A percentile compares a stretch with the other conserved stretches of the same genome.
Conservation (phyloP, 2,888 invertebrate species). For the Diarsia dahlii region DNA sequence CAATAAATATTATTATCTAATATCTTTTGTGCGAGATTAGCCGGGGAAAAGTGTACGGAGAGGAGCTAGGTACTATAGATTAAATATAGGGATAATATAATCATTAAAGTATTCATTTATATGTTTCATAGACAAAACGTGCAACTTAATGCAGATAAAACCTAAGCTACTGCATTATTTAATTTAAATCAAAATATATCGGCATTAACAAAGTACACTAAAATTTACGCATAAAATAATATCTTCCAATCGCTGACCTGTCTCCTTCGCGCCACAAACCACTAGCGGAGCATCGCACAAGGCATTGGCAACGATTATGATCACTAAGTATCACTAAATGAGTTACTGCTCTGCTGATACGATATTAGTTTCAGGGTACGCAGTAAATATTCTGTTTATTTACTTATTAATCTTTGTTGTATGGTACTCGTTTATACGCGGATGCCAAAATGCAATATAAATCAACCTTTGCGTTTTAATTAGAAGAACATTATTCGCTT, state of each 20-base stretch:
- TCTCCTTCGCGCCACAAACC: background rate
- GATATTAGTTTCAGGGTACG: background rate
- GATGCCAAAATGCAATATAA: background rate
- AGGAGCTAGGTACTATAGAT: too few species aligned
- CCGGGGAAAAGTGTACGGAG: too few species aligned
- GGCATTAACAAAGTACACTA: background rate
- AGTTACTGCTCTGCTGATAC: background rate
- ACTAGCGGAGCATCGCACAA: conserved; percentile 8
- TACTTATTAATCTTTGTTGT: too few species aligned
- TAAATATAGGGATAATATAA: too few species aligned
- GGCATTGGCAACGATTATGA: conserved; percentile 63
- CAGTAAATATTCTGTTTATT: background rate
- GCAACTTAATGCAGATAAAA: background rate
- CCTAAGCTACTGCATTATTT: background rate
- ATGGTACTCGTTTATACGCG: too few species aligned
- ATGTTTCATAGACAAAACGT: too few species aligned
- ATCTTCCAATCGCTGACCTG: background rate
- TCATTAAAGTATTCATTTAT: too few species aligned
- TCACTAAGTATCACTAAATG: conserved; percentile 13
- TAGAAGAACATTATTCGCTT: background rate
- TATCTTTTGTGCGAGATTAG: too few species aligned
- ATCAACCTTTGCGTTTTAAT: background rate
- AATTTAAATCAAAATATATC: background rate
- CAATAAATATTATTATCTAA: background rate
- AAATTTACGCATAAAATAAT: background rate